Evolutionary conservation across 2,888 invertebrate species (phyloP), one percentile per base, ranked within the genome.

Genomic region (Hylaea fasciaria): DNA sequence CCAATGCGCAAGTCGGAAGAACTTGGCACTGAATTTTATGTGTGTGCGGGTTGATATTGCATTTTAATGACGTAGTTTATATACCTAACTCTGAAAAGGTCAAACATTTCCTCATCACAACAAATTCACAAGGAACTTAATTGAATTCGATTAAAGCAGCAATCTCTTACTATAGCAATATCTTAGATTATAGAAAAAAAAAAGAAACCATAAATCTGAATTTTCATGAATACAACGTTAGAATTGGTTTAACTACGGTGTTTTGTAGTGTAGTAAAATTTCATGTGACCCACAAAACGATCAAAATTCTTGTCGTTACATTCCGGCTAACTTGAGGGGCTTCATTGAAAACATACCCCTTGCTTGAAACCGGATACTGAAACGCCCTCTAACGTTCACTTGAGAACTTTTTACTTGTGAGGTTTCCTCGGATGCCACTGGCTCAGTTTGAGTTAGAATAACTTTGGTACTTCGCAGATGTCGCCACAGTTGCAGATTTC

Each of bases 1-100:
- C 60, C 51, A 73, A 64, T 75, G 80, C 77, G 80, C 78, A 80
- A 70, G 77, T 74, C 76, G 67, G 43, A 65, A 68, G 49, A 22
- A 22, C 22, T 65, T 58, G 57, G 59, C 66, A 61, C 65, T 72
- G 61, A 68, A 68, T 68, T 64, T 65, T 40, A 57, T 68, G 50
- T 66, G 68, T 64, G 63, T 69, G 64, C 57, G 49, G 55, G 44
- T 64, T 37, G 22, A 57, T 50, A 47, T 29, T 55, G 54, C 57
- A 57, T 40, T 57, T 47, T 41, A 37, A 55, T 35, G 29, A 48
- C 56, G 66, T 65, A 64, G 62, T 66, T 67, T 54, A 22, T 12
- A 11, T 14, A 22, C 35, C 12, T 53, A 53, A n/a, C 40, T 14
- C 2, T 40, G n/a, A 14, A 4, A 14, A 40, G 40, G 14, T 3